Evolutionary conservation across 2,888 invertebrate genomes (phyloP).

Genomic region (Drosophila falleni): DNA sequence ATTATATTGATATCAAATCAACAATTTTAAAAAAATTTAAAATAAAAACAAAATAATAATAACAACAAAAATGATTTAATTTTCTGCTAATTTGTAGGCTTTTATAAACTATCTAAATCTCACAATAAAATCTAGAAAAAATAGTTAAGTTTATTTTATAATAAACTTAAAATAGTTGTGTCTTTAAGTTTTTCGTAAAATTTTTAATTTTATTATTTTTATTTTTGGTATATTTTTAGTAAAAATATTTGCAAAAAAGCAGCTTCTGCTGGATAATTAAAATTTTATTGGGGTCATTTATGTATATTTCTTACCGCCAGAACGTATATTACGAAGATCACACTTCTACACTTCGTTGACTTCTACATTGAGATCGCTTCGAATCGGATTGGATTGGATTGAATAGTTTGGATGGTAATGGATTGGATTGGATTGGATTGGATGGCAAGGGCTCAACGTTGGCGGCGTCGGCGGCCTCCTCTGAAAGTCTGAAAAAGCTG

Average conservation of each 20-base stretch:
- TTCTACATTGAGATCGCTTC: conserved; percentile 4
- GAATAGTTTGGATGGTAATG: neutral
- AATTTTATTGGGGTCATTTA: neutral
- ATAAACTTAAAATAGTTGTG: too few relatives aligned
- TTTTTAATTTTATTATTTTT: too few relatives aligned
- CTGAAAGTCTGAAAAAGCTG: conserved; percentile 59
- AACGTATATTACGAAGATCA: neutral
- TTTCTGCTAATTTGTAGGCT: too few relatives aligned
- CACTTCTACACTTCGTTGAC: conserved; percentile 5
- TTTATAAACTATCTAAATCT: neutral
- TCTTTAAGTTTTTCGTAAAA: too few relatives aligned
- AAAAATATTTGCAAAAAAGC: neutral
- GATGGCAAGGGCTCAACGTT: conserved; percentile 42
- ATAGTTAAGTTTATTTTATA: too few relatives aligned
- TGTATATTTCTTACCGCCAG: conserved; percentile 6
- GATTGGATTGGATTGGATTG: conserved; percentile 12
- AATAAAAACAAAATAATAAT: too few relatives aligned
- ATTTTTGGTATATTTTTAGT: too few relatives aligned
- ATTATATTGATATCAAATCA: too few relatives aligned
- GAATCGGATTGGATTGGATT: conserved; percentile 9
- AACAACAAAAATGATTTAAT: too few relatives aligned
- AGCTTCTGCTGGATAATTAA: too few relatives aligned
- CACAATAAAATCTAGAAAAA: neutral
- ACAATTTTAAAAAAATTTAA: too few relatives aligned
- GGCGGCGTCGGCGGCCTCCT: conserved; percentile 65